Evolutionary conservation across 2,113 vertebrate genomes (phyloP), one percentile per base, ranked within the genome.

Genomic region (Protobothrops flavoviridis): DNA sequence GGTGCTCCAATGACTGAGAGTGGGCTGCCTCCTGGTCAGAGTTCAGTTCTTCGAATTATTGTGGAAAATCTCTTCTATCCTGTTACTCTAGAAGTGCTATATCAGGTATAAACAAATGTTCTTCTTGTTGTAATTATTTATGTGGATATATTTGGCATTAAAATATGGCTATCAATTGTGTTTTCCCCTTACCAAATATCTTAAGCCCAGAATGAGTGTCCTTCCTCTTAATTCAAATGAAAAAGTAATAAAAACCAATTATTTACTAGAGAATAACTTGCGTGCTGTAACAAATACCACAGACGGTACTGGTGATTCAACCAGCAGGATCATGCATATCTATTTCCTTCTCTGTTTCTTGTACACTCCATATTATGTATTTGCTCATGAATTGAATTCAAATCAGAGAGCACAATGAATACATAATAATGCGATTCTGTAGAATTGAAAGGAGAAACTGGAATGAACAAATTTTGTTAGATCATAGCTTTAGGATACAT

Each of bases 61-160:
- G 95, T 99, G 95, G 98, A 98, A 95, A 98, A 99, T 93, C 94
- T 97, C 89, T 97, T 97, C 95, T 98, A 98, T 89, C 97, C 98
- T 91, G 95, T 99, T 91, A 98, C 98, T 94, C 94, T 99, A 96
- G 98, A 99, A 91, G 45, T 98, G 26, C 97, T 99, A 17, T 95
- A 98, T 96, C 98, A 99, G 98, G 98, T 99, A 97, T 81, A 43
- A 97, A 1, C 87, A 81, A 57, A 26, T 50, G 23, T 87, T 53
- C 15, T 85, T 33, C 2, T n/a, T 87, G 48, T 87, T 87, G 26
- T n/a, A 87, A 89, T 94, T 5, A 55, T 52, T 52, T 69, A 52
- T 50, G 26, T 1, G 26, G 33, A 1, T 59, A 56, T 45, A 12
- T 59, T 59, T 69, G 48, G 39, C 17, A 45, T 43, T 92, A 20